Evolutionary conservation across 2,113 vertebrate species (phyloP).

Genomic region (Ardeotis arabs): DNA sequence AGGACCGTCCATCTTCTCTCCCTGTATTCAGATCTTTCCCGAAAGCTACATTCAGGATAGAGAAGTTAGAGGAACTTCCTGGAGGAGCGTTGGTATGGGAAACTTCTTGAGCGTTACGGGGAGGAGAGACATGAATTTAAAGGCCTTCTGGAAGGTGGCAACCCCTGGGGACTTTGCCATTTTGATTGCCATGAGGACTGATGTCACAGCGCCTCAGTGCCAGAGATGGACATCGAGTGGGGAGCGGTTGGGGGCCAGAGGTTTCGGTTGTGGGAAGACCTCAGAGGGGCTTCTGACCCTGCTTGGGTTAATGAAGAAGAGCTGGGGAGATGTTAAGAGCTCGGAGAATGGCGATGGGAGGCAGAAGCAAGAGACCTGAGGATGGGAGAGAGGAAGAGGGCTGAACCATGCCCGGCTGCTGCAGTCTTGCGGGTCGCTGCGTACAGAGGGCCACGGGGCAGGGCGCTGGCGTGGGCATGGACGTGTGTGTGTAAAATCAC

Average conservation of each 20-base stretch:
- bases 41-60: not conserved
- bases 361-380: not conserved
- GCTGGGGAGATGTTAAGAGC: not conserved
- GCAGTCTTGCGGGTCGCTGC: not conserved
- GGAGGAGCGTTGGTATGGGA: fast-evolving
- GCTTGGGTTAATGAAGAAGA: not conserved
- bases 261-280: not conserved
- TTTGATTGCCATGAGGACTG: not conserved
- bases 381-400: not conserved
- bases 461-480: not conserved
- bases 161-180: not conserved
- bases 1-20: not conserved
- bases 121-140: not conserved
- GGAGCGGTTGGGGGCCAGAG: not conserved
- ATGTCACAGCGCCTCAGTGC: fast-evolving
- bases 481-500: not conserved
- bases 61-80: not conserved
- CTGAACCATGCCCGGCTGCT: not conserved
- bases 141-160: not conserved
- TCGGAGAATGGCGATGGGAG: not conserved
- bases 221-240: not conserved
- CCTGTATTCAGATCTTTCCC: not conserved
- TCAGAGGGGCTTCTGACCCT: not conserved
- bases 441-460: not conserved
- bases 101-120: not conserved